Percentiles rank a stretch among this genome's conserved stretches.
Conservation (phyloP, 2,888 invertebrate genomes). For the Xylota segnis region DNA sequence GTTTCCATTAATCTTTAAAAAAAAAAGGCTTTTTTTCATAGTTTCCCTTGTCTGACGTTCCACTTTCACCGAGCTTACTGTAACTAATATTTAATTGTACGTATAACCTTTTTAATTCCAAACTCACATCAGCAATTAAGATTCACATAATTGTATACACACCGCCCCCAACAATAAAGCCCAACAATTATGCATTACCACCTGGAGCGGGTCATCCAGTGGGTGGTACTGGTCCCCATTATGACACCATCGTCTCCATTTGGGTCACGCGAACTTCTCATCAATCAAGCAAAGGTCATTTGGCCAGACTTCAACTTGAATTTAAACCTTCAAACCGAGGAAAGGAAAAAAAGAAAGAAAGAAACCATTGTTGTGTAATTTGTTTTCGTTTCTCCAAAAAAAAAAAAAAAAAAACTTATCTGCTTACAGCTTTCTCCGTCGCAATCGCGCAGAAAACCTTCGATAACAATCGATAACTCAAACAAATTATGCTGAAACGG, state of each 20-base stretch:
- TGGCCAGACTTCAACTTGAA: conserved; percentile 23
- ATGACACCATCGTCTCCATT: conserved; percentile 32
- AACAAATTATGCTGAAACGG: conserved; percentile 16
- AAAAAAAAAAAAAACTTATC: conserved; percentile 7
- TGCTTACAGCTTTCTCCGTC: conserved; percentile 40
- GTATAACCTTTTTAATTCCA: background rate
- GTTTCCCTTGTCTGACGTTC: too few species aligned
- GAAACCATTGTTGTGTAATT: conserved; percentile 42
- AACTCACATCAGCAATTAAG: background rate
- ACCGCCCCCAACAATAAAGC: background rate
- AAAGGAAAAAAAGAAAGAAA: conserved; percentile 8
- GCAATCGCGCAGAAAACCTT: conserved; percentile 51
- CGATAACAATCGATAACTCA: conserved; percentile 57
- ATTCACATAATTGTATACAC: conserved; percentile 3
- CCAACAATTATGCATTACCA: conserved; percentile 11
- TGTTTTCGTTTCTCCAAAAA: conserved; percentile 22
- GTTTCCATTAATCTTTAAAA: too few species aligned
- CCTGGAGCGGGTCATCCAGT: conserved; percentile 4
- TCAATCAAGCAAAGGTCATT: conserved; percentile 61
- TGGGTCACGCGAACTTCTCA: conserved; percentile 62
- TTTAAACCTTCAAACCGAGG: conserved; percentile 9
- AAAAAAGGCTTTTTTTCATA: too few species aligned
- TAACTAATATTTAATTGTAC: background rate
- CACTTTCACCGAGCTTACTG: background rate
- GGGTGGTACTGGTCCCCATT: conserved; percentile 31